Evolutionary conservation across 2,113 vertebrate species (phyloP), one percentile per base, ranked within the genome.

Genomic region (Tetrax tetrax): DNA sequence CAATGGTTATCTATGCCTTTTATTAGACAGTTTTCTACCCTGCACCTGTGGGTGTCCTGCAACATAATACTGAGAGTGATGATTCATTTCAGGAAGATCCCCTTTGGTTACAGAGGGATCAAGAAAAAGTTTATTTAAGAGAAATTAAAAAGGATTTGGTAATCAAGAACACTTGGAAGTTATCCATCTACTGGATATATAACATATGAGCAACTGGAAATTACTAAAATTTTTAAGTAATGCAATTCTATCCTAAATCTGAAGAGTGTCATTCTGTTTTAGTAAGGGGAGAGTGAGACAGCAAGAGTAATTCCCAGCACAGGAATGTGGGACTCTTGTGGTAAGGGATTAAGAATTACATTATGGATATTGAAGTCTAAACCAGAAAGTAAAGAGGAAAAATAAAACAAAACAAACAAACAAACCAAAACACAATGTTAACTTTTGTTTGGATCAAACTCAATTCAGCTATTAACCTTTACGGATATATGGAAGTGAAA

Each of bases 111-210:
- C 64, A 84, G 71, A 82, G 50, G 37, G 68, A 80, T 97, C 93
- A 93, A 84, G 65, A 91, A 87, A 84, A 96, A 51, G 43, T 82
- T 89, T 91, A 63, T 89, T 91, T 94, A 93, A 94, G 69, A 96
- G 56, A 93, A 93, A 95, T 95, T 60, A 93, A 78, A 96, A 97
- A 93, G 61, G 80, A 78, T 84, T 90, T 75, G 63, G 80, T 95
- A 96, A 97, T 98, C 83, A 97, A 95, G 95, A 97, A 83, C 90
- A 93, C 38, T 97, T 94, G 96, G 95, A 97, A 95, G 66, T 85
- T 76, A 87, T 93, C 91, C 79, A 77, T 96, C 64, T 69, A 31
- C 86, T 78, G 50, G 71, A 86, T 96, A 90, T 76, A 83, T 94
- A 95, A 91, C 69, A 91, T 77, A 92, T 79, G 76, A 97, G 71